phyloP scores from a whole-genome alignment of 92 coral and sea anemone species.

The Epizoanthus illoricatus region DNA sequence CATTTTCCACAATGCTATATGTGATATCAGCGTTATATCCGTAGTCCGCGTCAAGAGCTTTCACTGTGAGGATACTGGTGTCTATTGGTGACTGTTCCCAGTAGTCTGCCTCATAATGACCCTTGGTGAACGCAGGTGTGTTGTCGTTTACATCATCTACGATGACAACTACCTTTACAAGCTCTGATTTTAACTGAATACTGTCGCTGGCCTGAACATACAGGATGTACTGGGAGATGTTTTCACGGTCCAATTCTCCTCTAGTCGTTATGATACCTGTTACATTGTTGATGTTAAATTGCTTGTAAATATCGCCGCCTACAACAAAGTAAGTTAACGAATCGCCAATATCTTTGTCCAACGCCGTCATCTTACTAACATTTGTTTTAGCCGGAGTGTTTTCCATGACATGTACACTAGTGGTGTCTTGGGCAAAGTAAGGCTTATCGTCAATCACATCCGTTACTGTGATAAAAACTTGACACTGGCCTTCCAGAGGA shows the following conservation, averaged over 20 bases:
- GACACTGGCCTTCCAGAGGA: conserved; percentile 61
- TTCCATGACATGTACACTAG: conserved; percentile 55
- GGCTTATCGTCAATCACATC: conserved; percentile 87
- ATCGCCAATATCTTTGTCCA: conserved; percentile 77
- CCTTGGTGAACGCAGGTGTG: conserved; percentile 61
- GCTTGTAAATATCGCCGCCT: conserved; percentile 57
- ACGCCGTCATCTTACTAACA: conserved; percentile 62
- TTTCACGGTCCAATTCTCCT: conserved; percentile 70
- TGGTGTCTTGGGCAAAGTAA: conserved; percentile 48
- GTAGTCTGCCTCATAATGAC: conserved; percentile 51
- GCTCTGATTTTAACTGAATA: conserved; percentile 51
- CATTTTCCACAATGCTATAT: conserved; percentile 75
- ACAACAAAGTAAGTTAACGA: conserved; percentile 58
- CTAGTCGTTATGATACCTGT: conserved; percentile 74
- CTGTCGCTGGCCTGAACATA: conserved; percentile 72
- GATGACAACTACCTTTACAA: conserved; percentile 49
- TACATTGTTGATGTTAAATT: conserved; percentile 66
- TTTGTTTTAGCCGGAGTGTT: conserved; percentile 62
- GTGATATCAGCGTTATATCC: conserved; percentile 74
- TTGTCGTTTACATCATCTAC: conserved; percentile 84
- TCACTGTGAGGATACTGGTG: conserved; percentile 67
- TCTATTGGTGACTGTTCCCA: conserved; percentile 84
- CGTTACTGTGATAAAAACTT: conserved; percentile 71
- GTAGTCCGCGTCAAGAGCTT: conserved; percentile 70
- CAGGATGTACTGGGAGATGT: conserved; percentile 55